These are phyloP conservation scores for Drosophila prostipennis DNA, from an alignment of 2,888 invertebrate species.

Conservation along the genomic window DNA sequence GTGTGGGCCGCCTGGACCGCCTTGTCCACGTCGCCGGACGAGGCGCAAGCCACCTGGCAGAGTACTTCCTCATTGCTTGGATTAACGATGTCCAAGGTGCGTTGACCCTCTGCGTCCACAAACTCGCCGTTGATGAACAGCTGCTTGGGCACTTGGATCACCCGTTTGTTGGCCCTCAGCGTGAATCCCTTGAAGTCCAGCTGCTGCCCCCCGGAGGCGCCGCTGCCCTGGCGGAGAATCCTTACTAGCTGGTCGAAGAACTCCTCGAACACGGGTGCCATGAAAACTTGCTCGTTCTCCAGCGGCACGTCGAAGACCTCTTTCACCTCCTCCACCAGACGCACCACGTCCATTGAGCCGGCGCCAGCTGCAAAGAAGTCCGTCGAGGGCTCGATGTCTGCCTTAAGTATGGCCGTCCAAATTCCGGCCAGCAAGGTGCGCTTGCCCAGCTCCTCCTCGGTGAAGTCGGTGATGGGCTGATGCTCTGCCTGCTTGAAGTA, in stretches of 20 bases:
- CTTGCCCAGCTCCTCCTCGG: slow-evolving; percentile 89
- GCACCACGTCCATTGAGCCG: slow-evolving; percentile 98
- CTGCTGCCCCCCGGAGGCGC: slow-evolving; percentile 85
- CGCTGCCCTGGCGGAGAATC: slow-evolving; percentile 87
- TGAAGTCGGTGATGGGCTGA: slow-evolving; percentile 87
- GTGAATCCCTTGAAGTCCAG: slow-evolving; percentile 89
- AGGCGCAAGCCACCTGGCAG: slow-evolving; percentile 90
- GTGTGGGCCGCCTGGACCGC: slow-evolving; percentile 95
- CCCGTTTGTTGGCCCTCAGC: slow-evolving; percentile 92
- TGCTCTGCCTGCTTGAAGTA: slow-evolving; percentile 87
- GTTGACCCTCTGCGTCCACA: slow-evolving; percentile 89
- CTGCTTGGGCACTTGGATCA: slow-evolving; percentile 94
- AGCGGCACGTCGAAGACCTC: slow-evolving; percentile 90
- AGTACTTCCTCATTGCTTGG: slow-evolving; percentile 93
- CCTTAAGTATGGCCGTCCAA: slow-evolving; percentile 94
- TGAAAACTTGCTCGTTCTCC: slow-evolving; percentile 95
- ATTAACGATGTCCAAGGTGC: slow-evolving; percentile 89
- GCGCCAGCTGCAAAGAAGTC: slow-evolving; percentile 98
- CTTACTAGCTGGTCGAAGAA: slow-evolving; percentile 89
- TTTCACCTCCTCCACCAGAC: slow-evolving; percentile 95
- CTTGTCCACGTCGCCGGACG: slow-evolving; percentile 91
- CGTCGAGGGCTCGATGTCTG: slow-evolving; percentile 90
- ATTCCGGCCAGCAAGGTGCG: slow-evolving; percentile 88
- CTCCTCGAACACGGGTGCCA: slow-evolving; percentile 95
- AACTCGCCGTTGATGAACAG: slow-evolving; percentile 96